Evolutionary conservation across 1,140 invertebrate species (phyloP).

Genomic region (Bombus polaris): DNA sequence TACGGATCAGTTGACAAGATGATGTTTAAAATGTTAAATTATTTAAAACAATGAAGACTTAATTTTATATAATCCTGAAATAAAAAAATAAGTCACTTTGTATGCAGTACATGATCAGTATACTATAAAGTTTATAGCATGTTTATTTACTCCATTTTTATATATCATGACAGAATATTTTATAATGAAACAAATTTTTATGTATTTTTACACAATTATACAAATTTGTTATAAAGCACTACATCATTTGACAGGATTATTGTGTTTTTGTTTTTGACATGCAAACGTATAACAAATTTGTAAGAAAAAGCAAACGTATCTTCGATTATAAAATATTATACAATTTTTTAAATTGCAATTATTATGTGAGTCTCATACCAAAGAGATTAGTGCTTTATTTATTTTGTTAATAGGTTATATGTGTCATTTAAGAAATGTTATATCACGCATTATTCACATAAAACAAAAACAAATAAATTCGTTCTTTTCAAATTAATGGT

Average conservation of each 20-base stretch:
- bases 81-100: slow-evolving; percentile 30
- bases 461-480: slow-evolving; percentile 33
- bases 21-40: slow-evolving; percentile 52
- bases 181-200: slow-evolving; percentile 39
- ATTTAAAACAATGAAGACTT: slow-evolving; percentile 44
- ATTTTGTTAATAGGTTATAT: slow-evolving; percentile 60
- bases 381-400: slow-evolving; percentile 71
- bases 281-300: slow-evolving; percentile 9
- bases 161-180: slow-evolving; percentile 48
- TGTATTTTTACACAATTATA: slow-evolving; percentile 27
- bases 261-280: slow-evolving; percentile 14
- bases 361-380: slow-evolving; percentile 59
- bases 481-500: slow-evolving; percentile 29
- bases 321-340: slow-evolving; percentile 39
- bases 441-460: slow-evolving; percentile 25
- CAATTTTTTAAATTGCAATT: slow-evolving; percentile 29
- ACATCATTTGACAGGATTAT: background rate
- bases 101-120: slow-evolving; percentile 15
- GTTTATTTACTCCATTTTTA: slow-evolving; percentile 48
- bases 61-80: slow-evolving; percentile 12
- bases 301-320: background rate
- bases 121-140: slow-evolving; percentile 26
- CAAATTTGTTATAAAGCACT: slow-evolving; percentile 34
- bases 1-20: slow-evolving; percentile 50
- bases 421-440: slow-evolving; percentile 43